Conservation (phyloP, 2,797 vertebrate genomes). For the Gobio occitaniae region DNA sequence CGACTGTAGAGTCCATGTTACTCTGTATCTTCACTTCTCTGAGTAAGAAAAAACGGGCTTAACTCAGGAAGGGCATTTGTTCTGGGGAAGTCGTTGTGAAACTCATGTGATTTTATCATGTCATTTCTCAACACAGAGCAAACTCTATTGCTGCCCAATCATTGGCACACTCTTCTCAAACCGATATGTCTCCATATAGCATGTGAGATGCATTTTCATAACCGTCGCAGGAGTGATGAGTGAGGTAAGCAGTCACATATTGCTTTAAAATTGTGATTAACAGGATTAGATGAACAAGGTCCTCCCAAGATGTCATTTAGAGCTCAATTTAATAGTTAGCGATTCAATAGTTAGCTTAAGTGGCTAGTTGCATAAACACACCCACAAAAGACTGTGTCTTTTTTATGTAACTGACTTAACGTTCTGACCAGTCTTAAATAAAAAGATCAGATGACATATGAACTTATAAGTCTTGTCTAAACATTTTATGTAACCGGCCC, state of each 20-base stretch:
- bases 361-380: too few species aligned
- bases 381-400: too few species aligned
- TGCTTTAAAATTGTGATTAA: background rate
- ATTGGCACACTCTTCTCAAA: constrained; percentile 25
- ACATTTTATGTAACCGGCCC: background rate
- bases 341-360: too few species aligned
- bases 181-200: background rate
- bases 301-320: background rate
- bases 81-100: constrained; percentile 58
- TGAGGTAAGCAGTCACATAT: background rate
- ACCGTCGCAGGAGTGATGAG: background rate
- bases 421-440: too few species aligned
- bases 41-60: constrained; percentile 8
- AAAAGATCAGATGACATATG: too few species aligned
- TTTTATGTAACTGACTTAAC: too few species aligned
- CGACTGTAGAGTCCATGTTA: constrained; percentile 31
- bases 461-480: background rate
- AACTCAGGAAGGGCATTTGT: constrained; percentile 52
- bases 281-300: background rate
- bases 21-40: constrained; percentile 6
- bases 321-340: background rate
- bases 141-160: constrained; percentile 3
- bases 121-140: constrained; percentile 41
- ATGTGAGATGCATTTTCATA: background rate
- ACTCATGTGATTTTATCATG: constrained; percentile 41